A percentile compares a stretch with the other conserved stretches of the same genome.
Evolutionary conservation across 2,888 invertebrate species (phyloP).

Genomic region (Phalera bucephala): DNA sequence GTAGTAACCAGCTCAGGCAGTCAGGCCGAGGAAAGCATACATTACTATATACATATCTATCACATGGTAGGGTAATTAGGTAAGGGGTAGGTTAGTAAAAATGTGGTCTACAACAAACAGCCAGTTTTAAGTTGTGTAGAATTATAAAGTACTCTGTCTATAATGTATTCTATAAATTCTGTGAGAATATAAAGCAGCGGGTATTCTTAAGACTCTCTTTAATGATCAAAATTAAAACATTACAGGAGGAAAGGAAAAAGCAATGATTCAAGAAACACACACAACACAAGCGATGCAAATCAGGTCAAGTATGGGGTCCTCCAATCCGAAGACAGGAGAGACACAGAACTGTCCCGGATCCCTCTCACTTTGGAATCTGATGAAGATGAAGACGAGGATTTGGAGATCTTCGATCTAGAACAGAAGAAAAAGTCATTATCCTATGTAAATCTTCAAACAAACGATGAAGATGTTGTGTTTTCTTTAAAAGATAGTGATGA

Average conservation of each 20-base stretch:
- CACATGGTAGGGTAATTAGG: no score
- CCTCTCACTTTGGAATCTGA: conserved; percentile 78
- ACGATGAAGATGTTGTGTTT: conserved; percentile 66
- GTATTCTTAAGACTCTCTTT: not conserved
- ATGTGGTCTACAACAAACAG: no score
- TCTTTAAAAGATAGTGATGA: conserved; percentile 40
- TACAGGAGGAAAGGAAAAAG: conserved; percentile 66
- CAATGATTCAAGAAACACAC: conserved; percentile 51
- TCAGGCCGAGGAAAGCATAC: no score
- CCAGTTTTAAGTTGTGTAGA: no score
- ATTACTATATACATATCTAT: no score
- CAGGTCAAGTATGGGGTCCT: conserved; percentile 79
- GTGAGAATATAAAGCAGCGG: no score
- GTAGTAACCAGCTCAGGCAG: no score
- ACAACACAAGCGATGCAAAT: conserved; percentile 61
- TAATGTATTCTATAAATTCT: no score
- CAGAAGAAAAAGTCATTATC: conserved; percentile 73
- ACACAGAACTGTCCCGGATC: conserved; percentile 70
- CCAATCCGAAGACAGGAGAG: conserved; percentile 68
- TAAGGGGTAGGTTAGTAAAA: no score
- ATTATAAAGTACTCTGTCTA: no score
- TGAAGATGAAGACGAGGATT: conserved; percentile 75
- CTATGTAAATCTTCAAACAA: conserved; percentile 67
- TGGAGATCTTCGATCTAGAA: conserved; percentile 76
- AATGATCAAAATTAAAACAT: conserved; percentile 19